Conservation (phyloP, 2,113 vertebrate species). For the Cyphomyrus discorhynchus region DNA sequence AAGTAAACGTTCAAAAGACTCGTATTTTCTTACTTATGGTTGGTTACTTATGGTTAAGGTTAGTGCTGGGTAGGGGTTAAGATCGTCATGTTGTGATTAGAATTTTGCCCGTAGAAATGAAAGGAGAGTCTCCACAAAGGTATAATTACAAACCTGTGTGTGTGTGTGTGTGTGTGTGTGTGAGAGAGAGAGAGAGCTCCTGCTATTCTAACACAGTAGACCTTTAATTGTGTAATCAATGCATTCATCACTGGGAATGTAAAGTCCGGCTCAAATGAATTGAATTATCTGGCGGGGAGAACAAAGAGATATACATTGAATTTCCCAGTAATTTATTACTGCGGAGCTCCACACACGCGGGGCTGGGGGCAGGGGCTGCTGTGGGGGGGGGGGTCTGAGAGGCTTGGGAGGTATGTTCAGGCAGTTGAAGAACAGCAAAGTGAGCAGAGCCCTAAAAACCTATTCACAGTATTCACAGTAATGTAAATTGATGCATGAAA, state of each 20-base stretch:
- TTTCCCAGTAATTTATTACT: constrained; percentile 67
- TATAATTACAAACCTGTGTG: no score
- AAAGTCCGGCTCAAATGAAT: constrained; percentile 65
- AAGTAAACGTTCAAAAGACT: no score
- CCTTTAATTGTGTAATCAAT: constrained; percentile 64
- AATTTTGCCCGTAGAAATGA: no score
- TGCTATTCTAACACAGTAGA: constrained; percentile 50
- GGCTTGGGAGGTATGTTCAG: neutral
- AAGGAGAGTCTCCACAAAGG: no score
- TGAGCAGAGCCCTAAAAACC: neutral
- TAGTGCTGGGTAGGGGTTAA: no score
- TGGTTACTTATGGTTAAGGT: no score
- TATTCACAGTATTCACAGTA: neutral
- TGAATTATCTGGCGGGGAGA: constrained; percentile 66
- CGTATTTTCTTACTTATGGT: no score
- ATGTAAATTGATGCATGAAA: neutral
- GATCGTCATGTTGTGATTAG: no score
- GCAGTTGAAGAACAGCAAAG: neutral
- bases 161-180: no score
- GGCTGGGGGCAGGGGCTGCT: neutral
- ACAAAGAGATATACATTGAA: constrained; percentile 68
- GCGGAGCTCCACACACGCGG: constrained; percentile 39
- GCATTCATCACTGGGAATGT: constrained; percentile 66
- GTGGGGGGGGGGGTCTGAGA: no score
- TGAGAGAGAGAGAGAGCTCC: neutral